Evolutionary conservation across 1,140 invertebrate species (phyloP).

Genomic region (Eumeta japonica): DNA sequence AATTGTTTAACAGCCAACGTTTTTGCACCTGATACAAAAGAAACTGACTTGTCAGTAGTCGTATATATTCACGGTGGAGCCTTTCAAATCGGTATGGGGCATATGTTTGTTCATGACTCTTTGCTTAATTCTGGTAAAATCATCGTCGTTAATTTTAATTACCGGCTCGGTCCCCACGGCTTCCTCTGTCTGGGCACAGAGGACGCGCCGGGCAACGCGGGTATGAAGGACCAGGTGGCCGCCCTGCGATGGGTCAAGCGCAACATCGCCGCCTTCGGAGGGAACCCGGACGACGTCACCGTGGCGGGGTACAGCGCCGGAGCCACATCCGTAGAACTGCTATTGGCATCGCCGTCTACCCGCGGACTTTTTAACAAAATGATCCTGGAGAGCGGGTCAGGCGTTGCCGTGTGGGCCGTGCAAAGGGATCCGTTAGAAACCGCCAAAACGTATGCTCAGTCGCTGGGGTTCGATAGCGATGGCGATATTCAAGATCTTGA

Average conservation of each 20-base stretch:
- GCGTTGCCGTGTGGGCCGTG: conserved; percentile 13
- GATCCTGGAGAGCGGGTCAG: conserved; percentile 22
- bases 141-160: conserved; percentile 22
- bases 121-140: conserved; percentile 16
- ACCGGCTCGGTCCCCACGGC: conserved; percentile 21
- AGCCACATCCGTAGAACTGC: conserved; percentile 18
- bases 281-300: conserved; percentile 28
- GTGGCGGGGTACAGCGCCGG: conserved; percentile 27
- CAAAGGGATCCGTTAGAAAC: conserved; percentile 23
- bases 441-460: conserved; percentile 20
- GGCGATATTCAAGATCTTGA: conserved; percentile 25
- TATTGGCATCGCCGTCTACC: conserved; percentile 22
- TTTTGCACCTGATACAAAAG: conserved; percentile 25
- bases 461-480: neutral
- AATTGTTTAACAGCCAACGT: conserved; percentile 36
- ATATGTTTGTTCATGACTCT: conserved; percentile 12
- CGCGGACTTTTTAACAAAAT: conserved; percentile 29
- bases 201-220: conserved; percentile 28
- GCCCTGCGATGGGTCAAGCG: conserved; percentile 26
- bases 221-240: conserved; percentile 31
- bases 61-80: conserved; percentile 29
- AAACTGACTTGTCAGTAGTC: conserved; percentile 29
- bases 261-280: conserved; percentile 30
- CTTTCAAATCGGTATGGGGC: conserved; percentile 15
- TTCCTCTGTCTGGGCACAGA: conserved; percentile 26